Conservation (phyloP, 92 coral and sea anemone genomes). For the Muricea muricata region DNA sequence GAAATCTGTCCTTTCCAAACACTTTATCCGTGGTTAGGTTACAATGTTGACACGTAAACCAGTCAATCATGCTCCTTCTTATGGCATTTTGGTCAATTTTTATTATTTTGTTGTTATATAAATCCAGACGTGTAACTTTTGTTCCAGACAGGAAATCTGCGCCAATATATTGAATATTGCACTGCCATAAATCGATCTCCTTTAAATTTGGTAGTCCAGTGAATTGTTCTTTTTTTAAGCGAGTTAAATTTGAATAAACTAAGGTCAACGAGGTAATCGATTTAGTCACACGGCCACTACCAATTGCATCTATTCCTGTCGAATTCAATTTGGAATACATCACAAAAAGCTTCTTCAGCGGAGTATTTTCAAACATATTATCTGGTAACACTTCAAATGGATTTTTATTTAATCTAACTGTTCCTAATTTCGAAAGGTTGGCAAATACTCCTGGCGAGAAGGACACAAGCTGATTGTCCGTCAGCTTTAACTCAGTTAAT, state of each 20-base stretch:
- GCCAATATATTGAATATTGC: conserved; percentile 10
- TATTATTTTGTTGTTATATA: not conserved
- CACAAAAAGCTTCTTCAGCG: not conserved
- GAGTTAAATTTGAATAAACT: not conserved
- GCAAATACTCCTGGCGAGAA: not conserved
- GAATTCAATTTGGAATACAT: not conserved
- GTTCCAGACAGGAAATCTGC: conserved; percentile 12
- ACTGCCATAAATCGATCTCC: not conserved
- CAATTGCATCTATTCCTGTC: not conserved
- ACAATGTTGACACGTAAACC: conserved; percentile 11
- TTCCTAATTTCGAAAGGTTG: conserved; percentile 1
- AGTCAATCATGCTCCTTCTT: not conserved
- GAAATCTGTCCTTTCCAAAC: conserved; percentile 21
- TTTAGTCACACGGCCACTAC: conserved; percentile 7
- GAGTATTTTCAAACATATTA: not conserved
- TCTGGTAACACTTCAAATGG: not conserved
- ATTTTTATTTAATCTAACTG: not conserved
- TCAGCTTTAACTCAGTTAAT: not conserved
- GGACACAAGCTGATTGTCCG: not conserved
- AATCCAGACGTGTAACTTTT: not conserved
- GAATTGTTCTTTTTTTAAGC: not conserved
- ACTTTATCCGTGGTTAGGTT: not conserved
- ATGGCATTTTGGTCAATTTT: conserved; percentile 8
- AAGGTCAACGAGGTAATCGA: not conserved
- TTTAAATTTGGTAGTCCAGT: conserved; percentile 7